Evolutionary conservation across 2,888 invertebrate genomes (phyloP).

Genomic region (Diachrysia chrysitis): DNA sequence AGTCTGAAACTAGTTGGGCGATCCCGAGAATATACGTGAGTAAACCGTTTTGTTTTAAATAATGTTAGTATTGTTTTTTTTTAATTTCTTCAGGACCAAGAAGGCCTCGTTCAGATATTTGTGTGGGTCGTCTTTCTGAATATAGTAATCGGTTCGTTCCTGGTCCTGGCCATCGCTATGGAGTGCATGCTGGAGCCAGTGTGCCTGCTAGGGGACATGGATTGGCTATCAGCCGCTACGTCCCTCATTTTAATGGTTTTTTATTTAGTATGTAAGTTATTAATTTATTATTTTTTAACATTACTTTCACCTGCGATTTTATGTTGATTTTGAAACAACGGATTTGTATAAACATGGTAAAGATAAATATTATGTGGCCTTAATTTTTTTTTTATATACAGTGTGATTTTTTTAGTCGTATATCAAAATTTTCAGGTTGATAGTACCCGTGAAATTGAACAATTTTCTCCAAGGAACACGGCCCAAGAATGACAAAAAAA

Average conservation of each 20-base stretch:
- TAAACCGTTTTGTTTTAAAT: no score
- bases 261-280: conserved; percentile 67
- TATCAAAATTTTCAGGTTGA: no score
- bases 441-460: no score
- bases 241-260: conserved; percentile 44
- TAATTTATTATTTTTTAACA: neutral
- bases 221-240: conserved; percentile 66
- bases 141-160: conserved; percentile 61
- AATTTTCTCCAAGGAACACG: no score
- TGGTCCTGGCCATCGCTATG: conserved; percentile 43
- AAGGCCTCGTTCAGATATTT: conserved; percentile 71
- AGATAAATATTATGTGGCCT: no score
- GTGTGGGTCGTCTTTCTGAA: conserved; percentile 67
- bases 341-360: no score
- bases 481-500: no score
- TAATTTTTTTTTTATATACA: no score
- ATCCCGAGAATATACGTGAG: no score
- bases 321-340: no score
- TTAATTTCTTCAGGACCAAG: conserved; percentile 63
- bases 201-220: conserved; percentile 63
- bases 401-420: no score
- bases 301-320: neutral
- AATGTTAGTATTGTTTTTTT: neutral
- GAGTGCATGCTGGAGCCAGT: conserved; percentile 57
- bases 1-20: no score